Base-by-base conservation (phyloP, 1,140 invertebrate genomes). In the Venturia canescens region DNA sequence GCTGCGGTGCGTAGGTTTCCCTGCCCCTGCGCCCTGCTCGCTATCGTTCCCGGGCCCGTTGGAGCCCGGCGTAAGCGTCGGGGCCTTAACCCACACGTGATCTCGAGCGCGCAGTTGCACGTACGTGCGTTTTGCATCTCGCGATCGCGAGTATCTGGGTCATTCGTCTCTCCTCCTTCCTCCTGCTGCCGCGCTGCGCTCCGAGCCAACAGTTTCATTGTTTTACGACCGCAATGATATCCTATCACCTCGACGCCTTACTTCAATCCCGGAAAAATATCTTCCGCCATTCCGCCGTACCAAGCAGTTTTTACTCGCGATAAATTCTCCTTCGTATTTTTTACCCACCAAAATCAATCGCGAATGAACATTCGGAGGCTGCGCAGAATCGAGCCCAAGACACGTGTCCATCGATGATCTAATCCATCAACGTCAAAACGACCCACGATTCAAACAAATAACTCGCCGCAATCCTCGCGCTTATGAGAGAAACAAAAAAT, bases 381-480 rank as follows among this genome's bases (percentile, higher is more conserved):
- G 7, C 38, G 38, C 11, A 53, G n/a, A 53, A 21, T n/a, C 18
- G 7, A 53, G 13, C 4, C 4, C 3, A 50, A 13, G n/a, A 53
- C 50, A 53, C 50, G 50, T 53, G 50, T 53, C n/a, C 50, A 53
- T 53, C 50, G 50, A 53, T 53, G 50, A 53, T 53, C 50, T 53
- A 53, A 53, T 53, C 50, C 50, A 53, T 53, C 50, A 53, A 53
- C 11, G 50, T 53, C 50, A 53, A 53, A 18, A 53, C 50, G 7
- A 18, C 50, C 50, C 50, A 53, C 50, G 84, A 84, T 82, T 79
- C 50, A 80, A 82, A 83, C 80, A 84, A 84, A 84, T 80, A 85
- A 83, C 83, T 85, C 84, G 82, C 82, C 80, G 80, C 82, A 82
- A 44, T 44, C 38, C 7, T 4, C 38, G 11, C 16, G n/a, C n/a